Base-by-base conservation (phyloP, 2,888 invertebrate genomes). In the Drosophila neutralis region DNA sequence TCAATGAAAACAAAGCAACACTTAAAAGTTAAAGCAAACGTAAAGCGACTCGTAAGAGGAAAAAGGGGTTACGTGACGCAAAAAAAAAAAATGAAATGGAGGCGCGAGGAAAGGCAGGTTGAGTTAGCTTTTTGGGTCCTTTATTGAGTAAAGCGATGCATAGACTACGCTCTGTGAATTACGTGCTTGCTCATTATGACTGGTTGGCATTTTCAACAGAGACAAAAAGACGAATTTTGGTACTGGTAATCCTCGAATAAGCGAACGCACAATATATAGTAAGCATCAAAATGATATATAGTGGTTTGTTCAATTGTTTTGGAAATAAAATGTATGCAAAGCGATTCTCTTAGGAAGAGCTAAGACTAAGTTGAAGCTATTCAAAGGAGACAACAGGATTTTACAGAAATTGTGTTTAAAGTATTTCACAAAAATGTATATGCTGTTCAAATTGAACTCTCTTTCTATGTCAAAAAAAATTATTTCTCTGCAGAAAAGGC, bases 1-100 rank as follows among this genome's bases (percentile, higher is more conserved):
- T 65, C 65, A 69, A 65, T 40, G 70, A 78, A 81, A 89, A 89
- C 89, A 86, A 89, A 89, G 84, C 87, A 83, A 84, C 83, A 83
- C 83, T 83, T 82, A 82, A 87, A 83, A 70, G 78, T 79, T 73
- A 77, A 87, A 79, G 87, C 82, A 81, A 87, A 87, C 69, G 84
- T 62, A 76, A 74, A 73, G 56, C 70, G 31, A 48, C 64, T 60
- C 56, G 75, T 53, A 67, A 64, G 59, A 64, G 36, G 24, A 7
- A 15, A 48, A 63, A 49, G 38, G 54, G 56, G 33, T 49, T n/a
- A n/a, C 45, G 35, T 33, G 38, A 42, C 48, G 45, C 18, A 24
- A 40, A 24, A 33, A 4, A 31, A 21, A 31, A 21, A 27, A 27
- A 27, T 27, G 15, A 35, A 33, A 7, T 15, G 21, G 24, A 48